phyloP scores from a whole-genome alignment of 2,797 vertebrate species.

The Gymnoscopelus microlampas region DNA sequence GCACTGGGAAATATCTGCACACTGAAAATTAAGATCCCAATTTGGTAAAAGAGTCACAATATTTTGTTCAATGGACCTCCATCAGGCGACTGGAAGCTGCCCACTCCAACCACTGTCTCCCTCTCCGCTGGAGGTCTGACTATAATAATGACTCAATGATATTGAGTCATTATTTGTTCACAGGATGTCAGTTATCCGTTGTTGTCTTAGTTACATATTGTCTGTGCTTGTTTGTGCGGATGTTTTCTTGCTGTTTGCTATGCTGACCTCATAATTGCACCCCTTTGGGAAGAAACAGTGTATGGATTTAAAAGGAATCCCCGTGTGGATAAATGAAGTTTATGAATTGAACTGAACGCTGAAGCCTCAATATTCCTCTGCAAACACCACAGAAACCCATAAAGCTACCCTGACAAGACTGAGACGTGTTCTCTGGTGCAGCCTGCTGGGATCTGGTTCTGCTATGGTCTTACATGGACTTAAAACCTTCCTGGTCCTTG shows the following conservation, averaged over 20 bases:
- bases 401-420: not conserved
- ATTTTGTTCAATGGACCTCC: too few relatives aligned
- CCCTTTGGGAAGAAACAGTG: too few relatives aligned
- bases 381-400: not conserved
- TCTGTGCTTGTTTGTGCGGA: not conserved
- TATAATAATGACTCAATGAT: too few relatives aligned
- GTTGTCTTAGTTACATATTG: too few relatives aligned
- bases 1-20: too few relatives aligned
- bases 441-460: constrained; percentile 8
- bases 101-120: too few relatives aligned
- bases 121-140: too few relatives aligned
- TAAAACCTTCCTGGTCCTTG: constrained; percentile 36
- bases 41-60: too few relatives aligned
- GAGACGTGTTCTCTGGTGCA: not conserved
- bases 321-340: constrained; percentile 15
- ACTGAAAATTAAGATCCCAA: too few relatives aligned
- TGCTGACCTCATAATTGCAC: not conserved
- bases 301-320: not conserved
- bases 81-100: too few relatives aligned
- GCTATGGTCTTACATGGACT: constrained; percentile 26
- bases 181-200: too few relatives aligned
- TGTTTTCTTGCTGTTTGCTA: constrained; percentile 19
- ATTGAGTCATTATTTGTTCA: too few relatives aligned
- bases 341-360: constrained; percentile 21
- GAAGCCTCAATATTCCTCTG: not conserved